A percentile compares a stretch with the other conserved stretches of the same genome.
Conservation (phyloP, 1,140 invertebrate species). For the Drosophila lowei region DNA sequence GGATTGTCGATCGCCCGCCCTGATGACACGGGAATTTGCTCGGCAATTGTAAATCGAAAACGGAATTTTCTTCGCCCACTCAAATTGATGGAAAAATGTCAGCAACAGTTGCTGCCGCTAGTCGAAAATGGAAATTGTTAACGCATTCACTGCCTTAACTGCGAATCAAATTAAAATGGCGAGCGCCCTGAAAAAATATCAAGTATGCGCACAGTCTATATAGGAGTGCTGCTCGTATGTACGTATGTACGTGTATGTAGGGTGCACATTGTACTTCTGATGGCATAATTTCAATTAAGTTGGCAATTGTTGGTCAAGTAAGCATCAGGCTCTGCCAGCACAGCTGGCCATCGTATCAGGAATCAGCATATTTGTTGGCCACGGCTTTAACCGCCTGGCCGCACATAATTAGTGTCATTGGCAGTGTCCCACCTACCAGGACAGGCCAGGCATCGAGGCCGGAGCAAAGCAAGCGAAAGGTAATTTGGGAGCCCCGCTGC, state of each 20-base stretch:
- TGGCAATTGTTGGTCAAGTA: slow-evolving; percentile 57
- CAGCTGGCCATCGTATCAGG: slow-evolving; percentile 17
- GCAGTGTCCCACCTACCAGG: slow-evolving; percentile 22
- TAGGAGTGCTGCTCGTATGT: neutral
- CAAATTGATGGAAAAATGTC: slow-evolving; percentile 75
- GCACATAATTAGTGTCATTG: slow-evolving; percentile 73
- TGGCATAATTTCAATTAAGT: slow-evolving; percentile 68
- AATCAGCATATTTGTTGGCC: slow-evolving; percentile 51
- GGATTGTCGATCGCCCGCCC: slow-evolving; percentile 12
- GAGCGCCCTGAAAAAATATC: slow-evolving; percentile 16
- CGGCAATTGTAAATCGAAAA: slow-evolving; percentile 26
- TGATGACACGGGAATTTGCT: slow-evolving; percentile 19
- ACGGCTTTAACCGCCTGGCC: slow-evolving; percentile 45
- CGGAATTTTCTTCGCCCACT: slow-evolving; percentile 45
- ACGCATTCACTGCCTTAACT: slow-evolving; percentile 33
- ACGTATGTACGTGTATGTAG: slow-evolving; percentile 7
- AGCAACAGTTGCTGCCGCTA: slow-evolving; percentile 66
- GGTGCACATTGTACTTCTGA: slow-evolving; percentile 36
- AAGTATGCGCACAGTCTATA: slow-evolving; percentile 6
- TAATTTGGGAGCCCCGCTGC: slow-evolving; percentile 25
- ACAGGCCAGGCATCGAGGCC: slow-evolving; percentile 23
- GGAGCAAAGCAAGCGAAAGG: slow-evolving; percentile 22
- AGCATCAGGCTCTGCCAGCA: slow-evolving; percentile 2
- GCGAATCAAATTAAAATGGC: slow-evolving; percentile 56
- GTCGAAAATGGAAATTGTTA: slow-evolving; percentile 58